phyloP scores from a whole-genome alignment of 2,113 vertebrate genomes.

The Notothenia coriiceps region DNA sequence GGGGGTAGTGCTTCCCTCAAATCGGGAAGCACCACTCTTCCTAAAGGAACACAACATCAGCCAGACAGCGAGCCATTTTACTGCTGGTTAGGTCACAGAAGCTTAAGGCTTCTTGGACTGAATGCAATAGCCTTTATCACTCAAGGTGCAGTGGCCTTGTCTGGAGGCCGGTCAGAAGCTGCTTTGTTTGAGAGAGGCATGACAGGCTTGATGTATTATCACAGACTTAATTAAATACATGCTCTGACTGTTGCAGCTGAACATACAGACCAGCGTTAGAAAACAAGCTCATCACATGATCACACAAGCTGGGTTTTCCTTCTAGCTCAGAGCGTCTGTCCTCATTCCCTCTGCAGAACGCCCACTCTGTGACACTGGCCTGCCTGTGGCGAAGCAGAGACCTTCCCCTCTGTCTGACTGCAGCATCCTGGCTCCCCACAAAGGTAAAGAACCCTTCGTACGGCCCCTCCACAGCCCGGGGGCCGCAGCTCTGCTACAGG shows the following conservation, averaged over 20 bases:
- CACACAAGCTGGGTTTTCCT: constrained; percentile 30
- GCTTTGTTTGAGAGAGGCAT: constrained; percentile 23
- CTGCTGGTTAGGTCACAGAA: no score
- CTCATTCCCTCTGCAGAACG: constrained; percentile 48
- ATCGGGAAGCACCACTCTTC: no score
- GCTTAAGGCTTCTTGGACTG: constrained; percentile 31
- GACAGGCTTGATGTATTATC: constrained; percentile 20
- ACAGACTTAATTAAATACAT: constrained; percentile 27
- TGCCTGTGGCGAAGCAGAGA: constrained; percentile 64
- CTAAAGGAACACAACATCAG: no score
- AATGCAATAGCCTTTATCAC: constrained; percentile 43
- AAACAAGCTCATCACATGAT: constrained; percentile 30
- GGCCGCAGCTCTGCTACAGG: constrained; percentile 65
- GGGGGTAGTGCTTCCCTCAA: no score
- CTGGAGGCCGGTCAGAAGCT: constrained; percentile 28
- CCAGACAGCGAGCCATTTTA: no score
- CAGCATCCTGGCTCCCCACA: constrained; percentile 63
- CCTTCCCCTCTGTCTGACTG: constrained; percentile 62
- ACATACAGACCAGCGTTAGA: neutral
- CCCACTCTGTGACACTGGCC: constrained; percentile 63
- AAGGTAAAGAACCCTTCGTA: constrained; percentile 54
- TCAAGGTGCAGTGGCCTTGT: constrained; percentile 14
- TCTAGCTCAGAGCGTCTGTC: constrained; percentile 49
- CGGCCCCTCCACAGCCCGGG: constrained; percentile 73
- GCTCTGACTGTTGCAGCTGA: constrained; percentile 11